phyloP scores from a whole-genome alignment of 2,797 vertebrate genomes.

The Pangasius larnaudii region DNA sequence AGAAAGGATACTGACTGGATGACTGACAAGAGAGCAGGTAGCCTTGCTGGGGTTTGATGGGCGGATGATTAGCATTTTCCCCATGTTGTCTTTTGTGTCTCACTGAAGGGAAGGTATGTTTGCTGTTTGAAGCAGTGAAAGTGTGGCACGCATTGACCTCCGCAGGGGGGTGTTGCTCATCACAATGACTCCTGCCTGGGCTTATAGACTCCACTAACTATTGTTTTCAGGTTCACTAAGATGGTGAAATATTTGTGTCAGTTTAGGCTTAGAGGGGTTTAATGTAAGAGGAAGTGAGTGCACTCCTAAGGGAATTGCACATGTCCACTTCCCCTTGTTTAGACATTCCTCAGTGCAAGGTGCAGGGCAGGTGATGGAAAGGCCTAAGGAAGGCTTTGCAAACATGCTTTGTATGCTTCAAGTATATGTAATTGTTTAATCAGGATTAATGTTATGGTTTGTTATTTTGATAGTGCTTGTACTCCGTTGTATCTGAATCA shows the following conservation, averaged over 20 bases:
- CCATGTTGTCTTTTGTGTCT: conserved; percentile 48
- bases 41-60: conserved; percentile 42
- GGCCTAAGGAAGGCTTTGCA: conserved; percentile 13
- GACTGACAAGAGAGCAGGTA: conserved; percentile 23
- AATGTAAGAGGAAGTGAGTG: conserved; percentile 46
- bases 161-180: conserved; percentile 46
- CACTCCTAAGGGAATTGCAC: conserved; percentile 51
- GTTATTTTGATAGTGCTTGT: neutral
- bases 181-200: conserved; percentile 56
- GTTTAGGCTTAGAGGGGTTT: conserved; percentile 45
- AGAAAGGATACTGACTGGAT: neutral
- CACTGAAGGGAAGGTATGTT: conserved; percentile 53
- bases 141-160: conserved; percentile 49
- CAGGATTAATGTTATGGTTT: neutral
- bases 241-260: conserved; percentile 53
- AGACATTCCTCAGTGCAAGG: conserved; percentile 58
- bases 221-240: conserved; percentile 46
- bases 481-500: too few relatives aligned
- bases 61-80: conserved; percentile 49
- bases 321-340: conserved; percentile 44
- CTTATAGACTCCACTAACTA: conserved; percentile 49
- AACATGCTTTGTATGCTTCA: conserved; percentile 5
- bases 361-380: conserved; percentile 44
- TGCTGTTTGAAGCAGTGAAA: conserved; percentile 51
- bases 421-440: conserved; percentile 3